Base-by-base conservation (phyloP, 1,140 invertebrate genomes). In the Micrasema longulum region DNA sequence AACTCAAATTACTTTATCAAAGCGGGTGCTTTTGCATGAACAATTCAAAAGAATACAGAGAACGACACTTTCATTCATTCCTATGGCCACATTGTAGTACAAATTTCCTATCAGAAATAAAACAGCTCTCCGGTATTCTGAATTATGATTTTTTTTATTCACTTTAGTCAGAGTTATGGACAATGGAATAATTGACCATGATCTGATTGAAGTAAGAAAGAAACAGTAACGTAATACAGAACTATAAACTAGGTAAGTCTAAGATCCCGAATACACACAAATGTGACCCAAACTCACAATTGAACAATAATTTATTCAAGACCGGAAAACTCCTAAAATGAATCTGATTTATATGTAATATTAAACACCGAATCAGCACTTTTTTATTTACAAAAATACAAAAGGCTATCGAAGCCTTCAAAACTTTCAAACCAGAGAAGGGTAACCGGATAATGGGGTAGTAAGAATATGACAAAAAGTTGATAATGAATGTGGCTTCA, bases 331-430 rank as follows among this genome's bases (percentile, higher is more conserved):
- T 63, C 43, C 60, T 63, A 63, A 63, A 66, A 26, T 45, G 22
- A 20, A 60, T 23, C 60, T 63, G 60, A 45, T 63, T 63, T 63
- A 47, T 45, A 50, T 67, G 38, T 67, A 69, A 55, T 76, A 72
- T 65, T 60, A 73, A 76, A 76, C 70, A 76, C 63, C 57, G 69
- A 76, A 63, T 76, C 74, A 73, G 74, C 71, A 70, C 57, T 69
- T 69, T 68, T 65, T 76, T 76, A 76, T 73, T 76, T 76, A 76
- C 74, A 72, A 76, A 76, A 76, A 76, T 72, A 76, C 71, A 76
- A 76, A 76, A 76, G 74, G 71, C 74, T 52, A 70, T 67, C 36
- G 57, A 43, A 72, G 66, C 70, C 74, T 67, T 63, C 52, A 60
- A 31, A 65, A 73, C 45, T 75, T 66, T 75, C 60, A 69, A 45